These are phyloP conservation scores for Thalassaphorura encarpata DNA, from an alignment of 1,140 invertebrate genomes.

Conservation along the genomic window DNA sequence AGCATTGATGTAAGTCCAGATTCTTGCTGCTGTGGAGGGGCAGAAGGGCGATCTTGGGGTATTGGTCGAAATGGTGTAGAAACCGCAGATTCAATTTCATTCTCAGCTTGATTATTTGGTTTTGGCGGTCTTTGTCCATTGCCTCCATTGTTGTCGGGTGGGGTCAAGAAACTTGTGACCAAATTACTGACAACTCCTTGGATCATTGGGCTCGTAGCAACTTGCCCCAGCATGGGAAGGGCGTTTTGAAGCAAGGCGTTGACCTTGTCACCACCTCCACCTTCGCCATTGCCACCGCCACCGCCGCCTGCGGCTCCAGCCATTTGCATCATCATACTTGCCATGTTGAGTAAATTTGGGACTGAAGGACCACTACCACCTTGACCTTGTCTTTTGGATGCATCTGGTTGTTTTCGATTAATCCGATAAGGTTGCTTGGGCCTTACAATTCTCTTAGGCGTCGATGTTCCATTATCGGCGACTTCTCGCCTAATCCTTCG, in stretches of 20 bases:
- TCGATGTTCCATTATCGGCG: not conserved
- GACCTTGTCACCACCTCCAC: constrained; percentile 21
- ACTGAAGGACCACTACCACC: not conserved
- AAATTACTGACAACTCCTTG: constrained; percentile 26
- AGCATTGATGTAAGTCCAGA: constrained; percentile 11
- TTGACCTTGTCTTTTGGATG: not conserved
- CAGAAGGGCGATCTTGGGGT: not conserved
- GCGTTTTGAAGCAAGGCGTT: constrained; percentile 27
- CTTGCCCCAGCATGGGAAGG: constrained; percentile 26
- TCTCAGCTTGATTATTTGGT: not conserved
- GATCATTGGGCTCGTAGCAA: constrained; percentile 29
- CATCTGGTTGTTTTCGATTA: not conserved
- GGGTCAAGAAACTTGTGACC: constrained; percentile 29
- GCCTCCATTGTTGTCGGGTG: constrained; percentile 7
- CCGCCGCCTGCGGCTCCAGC: constrained; percentile 17
- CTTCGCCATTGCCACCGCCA: constrained; percentile 6
- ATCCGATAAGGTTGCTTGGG: not conserved
- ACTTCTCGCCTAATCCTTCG: not conserved
- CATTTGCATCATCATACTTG: constrained; percentile 18
- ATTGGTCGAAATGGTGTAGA: not conserved
- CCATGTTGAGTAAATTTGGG: constrained; percentile 26
- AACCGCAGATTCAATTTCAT: constrained; percentile 19
- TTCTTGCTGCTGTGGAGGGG: not conserved
- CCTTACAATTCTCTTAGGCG: not conserved
- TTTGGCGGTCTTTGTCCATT: not conserved